Conservation (phyloP, 2,888 invertebrate species). For the Himalopsyche japonica region DNA sequence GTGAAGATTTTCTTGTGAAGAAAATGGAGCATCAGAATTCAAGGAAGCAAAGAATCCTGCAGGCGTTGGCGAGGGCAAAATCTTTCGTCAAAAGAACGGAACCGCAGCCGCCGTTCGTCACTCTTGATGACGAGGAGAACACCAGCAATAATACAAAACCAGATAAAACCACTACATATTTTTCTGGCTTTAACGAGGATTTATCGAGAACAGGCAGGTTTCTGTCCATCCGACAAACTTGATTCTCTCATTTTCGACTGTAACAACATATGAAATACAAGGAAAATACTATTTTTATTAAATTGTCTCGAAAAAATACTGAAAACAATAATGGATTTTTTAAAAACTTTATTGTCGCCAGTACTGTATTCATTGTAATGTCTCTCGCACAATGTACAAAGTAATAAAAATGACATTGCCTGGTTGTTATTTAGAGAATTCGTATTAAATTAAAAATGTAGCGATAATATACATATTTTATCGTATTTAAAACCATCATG, state of each 20-base stretch:
- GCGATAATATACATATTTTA: too few species aligned
- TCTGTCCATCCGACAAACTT: neutral
- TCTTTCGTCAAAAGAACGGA: neutral
- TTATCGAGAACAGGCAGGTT: neutral
- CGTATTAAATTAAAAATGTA: too few species aligned
- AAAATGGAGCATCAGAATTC: neutral
- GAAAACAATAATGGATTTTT: neutral
- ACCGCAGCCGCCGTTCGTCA: neutral
- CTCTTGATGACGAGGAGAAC: neutral
- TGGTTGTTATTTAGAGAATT: too few species aligned
- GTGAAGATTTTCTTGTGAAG: neutral
- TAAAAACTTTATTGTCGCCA: neutral
- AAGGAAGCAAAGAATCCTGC: neutral
- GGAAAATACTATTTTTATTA: too few species aligned
- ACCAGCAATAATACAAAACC: neutral
- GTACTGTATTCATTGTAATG: too few species aligned
- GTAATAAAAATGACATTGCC: too few species aligned
- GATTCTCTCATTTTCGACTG: neutral
- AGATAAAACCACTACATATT: neutral
- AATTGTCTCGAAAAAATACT: too few species aligned
- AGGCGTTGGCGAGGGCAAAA: neutral
- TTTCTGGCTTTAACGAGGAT: neutral
- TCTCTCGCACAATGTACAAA: too few species aligned
- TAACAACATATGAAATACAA: neutral
- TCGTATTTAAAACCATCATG: too few species aligned